A percentile compares a stretch with the other conserved stretches of the same genome.
phyloP scores from a whole-genome alignment of 1,140 invertebrate genomes.

The Papilio xuthus region DNA sequence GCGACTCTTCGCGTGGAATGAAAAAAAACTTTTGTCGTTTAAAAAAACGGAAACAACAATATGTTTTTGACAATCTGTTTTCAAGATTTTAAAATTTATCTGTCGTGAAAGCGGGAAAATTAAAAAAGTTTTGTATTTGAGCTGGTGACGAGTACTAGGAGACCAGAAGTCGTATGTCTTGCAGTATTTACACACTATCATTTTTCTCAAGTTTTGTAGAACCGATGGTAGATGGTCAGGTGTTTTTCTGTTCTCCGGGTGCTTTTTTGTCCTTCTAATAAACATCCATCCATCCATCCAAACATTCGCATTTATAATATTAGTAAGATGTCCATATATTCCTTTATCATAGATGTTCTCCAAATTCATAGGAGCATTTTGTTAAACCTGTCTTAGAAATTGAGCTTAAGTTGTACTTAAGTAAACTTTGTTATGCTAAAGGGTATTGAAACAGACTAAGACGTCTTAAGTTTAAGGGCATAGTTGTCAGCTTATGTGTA shows the following conservation, averaged over 20 bases:
- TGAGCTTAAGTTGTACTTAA: background rate
- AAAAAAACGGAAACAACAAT: too few relatives aligned
- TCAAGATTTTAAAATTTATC: too few relatives aligned
- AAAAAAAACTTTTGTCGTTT: too few relatives aligned
- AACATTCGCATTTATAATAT: too few relatives aligned
- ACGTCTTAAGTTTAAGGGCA: background rate
- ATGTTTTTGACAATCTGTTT: too few relatives aligned
- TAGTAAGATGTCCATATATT: too few relatives aligned
- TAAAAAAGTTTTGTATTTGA: slow-evolving; percentile 55
- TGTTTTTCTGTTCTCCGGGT: slow-evolving; percentile 47
- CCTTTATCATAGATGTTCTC: too few relatives aligned
- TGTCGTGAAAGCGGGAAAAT: slow-evolving; percentile 57
- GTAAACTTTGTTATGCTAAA: background rate
- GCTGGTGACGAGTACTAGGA: slow-evolving; percentile 55
- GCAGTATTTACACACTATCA: background rate
- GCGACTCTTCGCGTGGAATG: too few relatives aligned
- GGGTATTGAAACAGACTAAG: background rate
- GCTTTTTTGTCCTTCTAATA: too few relatives aligned
- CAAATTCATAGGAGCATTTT: background rate
- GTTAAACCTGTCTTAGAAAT: slow-evolving; percentile 5
- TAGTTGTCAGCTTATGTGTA: background rate
- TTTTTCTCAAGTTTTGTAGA: background rate
- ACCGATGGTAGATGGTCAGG: background rate
- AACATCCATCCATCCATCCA: too few relatives aligned
- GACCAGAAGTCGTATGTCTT: slow-evolving; percentile 44